Base-by-base conservation (phyloP, 23 tunicate genomes). In the Aplidium turbinatum region DNA sequence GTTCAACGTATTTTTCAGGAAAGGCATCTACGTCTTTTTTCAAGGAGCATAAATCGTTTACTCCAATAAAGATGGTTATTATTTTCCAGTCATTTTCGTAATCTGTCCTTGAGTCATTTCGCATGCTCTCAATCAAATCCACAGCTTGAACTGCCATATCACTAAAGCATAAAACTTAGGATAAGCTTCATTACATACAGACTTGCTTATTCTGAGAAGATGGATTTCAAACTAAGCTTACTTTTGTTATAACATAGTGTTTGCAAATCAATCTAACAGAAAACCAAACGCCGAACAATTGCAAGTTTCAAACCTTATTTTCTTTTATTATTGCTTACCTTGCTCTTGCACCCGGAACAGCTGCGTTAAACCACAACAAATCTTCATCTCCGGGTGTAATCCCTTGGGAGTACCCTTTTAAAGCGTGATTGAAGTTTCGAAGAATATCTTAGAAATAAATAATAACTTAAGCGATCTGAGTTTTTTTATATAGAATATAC, bases 331-430 rank as follows among this genome's bases (percentile, higher is more conserved):
- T 54, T 54, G 16, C 76, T 25, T 74, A 91, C 97, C 63, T 60
- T 42, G 97, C 79, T 57, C 87, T 75, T 2, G 96, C 96, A 0
- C 96, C 96, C 6, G 78, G 78, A n/a, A 88, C 87, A 0, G 96
- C 96, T 20, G 76, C 96, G 78, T 88, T 88, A 45, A 81, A 88
- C 87, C 87, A 81, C 47, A n/a, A n/a, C n/a, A n/a, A n/a, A n/a
- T n/a, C n/a, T n/a, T n/a, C n/a, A n/a, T n/a, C n/a, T n/a, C n/a
- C n/a, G n/a, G n/a, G n/a, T n/a, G n/a, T n/a, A n/a, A n/a, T n/a
- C n/a, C n/a, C n/a, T 18, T 36, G n/a, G 4, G 72, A 65, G 38
- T 35, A 65, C 18, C 72, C 72, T 7, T 29, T 65, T 21, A 65
- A 65, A 2, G 4, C 23, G 3, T 48, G 50, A 38, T 65, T 65